phyloP scores from a whole-genome alignment of 2,888 invertebrate genomes.

The Microctonus hyperodae region DNA sequence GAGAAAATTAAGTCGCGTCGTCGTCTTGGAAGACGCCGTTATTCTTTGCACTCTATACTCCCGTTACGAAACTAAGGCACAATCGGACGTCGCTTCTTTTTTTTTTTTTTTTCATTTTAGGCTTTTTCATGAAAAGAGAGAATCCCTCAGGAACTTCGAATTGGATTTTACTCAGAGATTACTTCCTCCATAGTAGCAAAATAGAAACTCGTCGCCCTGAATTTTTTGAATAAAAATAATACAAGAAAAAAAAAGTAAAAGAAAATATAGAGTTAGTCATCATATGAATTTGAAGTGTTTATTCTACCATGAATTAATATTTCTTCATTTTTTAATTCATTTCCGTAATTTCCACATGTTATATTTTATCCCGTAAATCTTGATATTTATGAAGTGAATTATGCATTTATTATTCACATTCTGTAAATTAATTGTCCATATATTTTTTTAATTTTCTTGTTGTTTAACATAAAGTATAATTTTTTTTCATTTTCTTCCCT shows the following conservation, averaged over 20 bases:
- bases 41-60: neutral
- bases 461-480: too few relatives aligned
- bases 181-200: constrained; percentile 31
- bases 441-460: too few relatives aligned
- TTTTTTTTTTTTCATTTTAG: neutral
- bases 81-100: constrained; percentile 7
- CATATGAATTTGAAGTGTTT: neutral
- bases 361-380: neutral
- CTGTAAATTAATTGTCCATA: too few relatives aligned
- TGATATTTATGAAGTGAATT: neutral
- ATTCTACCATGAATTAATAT: neutral
- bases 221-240: constrained; percentile 15
- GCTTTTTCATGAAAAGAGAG: constrained; percentile 24
- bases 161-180: constrained; percentile 38
- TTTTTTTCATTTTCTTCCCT: neutral
- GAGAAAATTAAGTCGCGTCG: neutral
- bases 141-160: constrained; percentile 30
- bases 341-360: neutral
- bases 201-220: constrained; percentile 8
- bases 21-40: neutral
- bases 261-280: neutral
- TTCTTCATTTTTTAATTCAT: neutral
- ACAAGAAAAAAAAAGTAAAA: neutral
- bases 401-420: neutral
- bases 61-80: neutral